Evolutionary conservation across 2,888 invertebrate genomes (phyloP), one percentile per base, ranked within the genome.

Genomic region (Cacoxenus indagator): DNA sequence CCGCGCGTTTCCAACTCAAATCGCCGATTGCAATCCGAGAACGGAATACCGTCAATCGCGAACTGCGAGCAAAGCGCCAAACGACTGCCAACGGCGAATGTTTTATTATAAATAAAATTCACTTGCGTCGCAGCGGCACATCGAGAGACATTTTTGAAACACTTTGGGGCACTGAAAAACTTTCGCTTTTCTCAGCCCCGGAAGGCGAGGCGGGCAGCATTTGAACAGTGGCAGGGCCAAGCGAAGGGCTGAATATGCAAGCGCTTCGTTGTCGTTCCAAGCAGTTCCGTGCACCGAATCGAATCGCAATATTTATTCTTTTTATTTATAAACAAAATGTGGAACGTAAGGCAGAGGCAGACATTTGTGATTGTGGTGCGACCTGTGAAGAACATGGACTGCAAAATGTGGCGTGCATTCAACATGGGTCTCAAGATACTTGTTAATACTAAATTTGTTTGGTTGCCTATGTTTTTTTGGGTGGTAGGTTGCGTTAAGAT

Each of bases 211-310:
- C 48, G 61, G 19, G 27, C 3, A 14, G 19, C 48, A 48, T 14
- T 48, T 19, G 19, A 19, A 17, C 48, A 11, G 8, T n/a, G n/a
- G 29, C 6, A 57, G 54, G 37, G 22, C 19, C 24, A 62, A 67
- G 67, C 37, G 31, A 62, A 48, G 64, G 27, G 54, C 29, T 54
- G 66, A 73, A 74, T 81, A 83, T 80, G 81, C 83, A 80, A 75
- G 61, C 75, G 78, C 2, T 55, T 55, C 19, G 55, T 27, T 55
- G 17, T 24, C 43, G 83, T 84, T 84, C 85, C 84, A 86, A 82
- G 76, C 85, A 78, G 83, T 84, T 83, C 85, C 85, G 81, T 81
- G 84, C 81, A 85, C 83, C 76, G 71, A 74, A 74, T 73, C 74
- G 62, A 55, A 26, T n/a, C 6, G 26, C 6, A 26, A 27, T 27